A percentile compares a stretch with the other conserved stretches of the same genome.
Evolutionary conservation across 1,140 invertebrate genomes (phyloP).

Genomic region (Drosophila oshimai): DNA sequence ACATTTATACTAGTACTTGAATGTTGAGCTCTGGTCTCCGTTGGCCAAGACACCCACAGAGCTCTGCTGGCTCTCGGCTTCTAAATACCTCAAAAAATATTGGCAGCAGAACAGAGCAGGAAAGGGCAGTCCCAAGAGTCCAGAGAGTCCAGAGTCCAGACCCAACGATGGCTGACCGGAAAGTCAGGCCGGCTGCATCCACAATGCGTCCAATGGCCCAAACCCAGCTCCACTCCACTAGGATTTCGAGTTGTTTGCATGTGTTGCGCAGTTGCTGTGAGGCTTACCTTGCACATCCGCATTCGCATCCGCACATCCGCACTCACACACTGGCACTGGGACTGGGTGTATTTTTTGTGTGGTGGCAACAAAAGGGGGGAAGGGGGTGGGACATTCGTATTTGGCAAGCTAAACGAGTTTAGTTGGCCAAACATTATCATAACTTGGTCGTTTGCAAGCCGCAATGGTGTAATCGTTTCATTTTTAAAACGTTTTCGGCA

Average conservation of each 20-base stretch:
- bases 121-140: slow-evolving; percentile 17
- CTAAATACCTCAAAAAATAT: slow-evolving; percentile 70
- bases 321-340: slow-evolving; percentile 5
- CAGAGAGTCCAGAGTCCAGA: too few species aligned
- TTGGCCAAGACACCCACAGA: slow-evolving; percentile 28
- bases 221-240: slow-evolving; percentile 4
- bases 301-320: neutral
- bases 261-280: slow-evolving; percentile 56
- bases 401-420: slow-evolving; percentile 76
- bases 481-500: slow-evolving; percentile 78
- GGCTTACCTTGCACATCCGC: slow-evolving; percentile 59
- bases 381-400: slow-evolving; percentile 12
- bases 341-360: neutral
- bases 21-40: neutral
- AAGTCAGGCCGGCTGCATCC: slow-evolving; percentile 26
- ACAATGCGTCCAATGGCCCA: slow-evolving; percentile 58
- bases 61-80: slow-evolving; percentile 42
- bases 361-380: neutral
- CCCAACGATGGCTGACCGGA: slow-evolving; percentile 30
- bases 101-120: too few species aligned
- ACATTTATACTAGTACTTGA: slow-evolving; percentile 41
- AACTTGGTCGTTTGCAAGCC: slow-evolving; percentile 79
- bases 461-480: slow-evolving; percentile 79
- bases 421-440: slow-evolving; percentile 80
- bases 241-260: slow-evolving; percentile 55